phyloP scores from a whole-genome alignment of 2,888 invertebrate genomes.

The Charanyca ferruginea region DNA sequence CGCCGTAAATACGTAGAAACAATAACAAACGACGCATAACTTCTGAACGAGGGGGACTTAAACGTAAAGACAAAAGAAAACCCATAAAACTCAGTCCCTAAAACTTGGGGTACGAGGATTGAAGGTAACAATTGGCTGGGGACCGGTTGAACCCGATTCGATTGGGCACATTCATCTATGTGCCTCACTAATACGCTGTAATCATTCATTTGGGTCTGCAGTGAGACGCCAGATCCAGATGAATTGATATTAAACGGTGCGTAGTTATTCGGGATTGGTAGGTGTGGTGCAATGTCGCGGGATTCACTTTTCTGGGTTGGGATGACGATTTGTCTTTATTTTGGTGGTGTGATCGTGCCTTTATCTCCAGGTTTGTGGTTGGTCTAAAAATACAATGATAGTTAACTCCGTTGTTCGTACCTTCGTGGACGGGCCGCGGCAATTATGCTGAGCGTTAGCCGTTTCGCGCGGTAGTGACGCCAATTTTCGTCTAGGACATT shows the following conservation, averaged over 20 bases:
- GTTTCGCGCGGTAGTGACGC: too few species aligned
- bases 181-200: conserved; percentile 56
- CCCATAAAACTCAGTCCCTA: conserved; percentile 58
- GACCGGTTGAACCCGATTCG: conserved; percentile 58
- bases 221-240: conserved; percentile 56
- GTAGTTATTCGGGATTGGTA: conserved; percentile 18
- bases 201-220: conserved; percentile 62
- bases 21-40: conserved; percentile 58
- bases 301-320: conserved; percentile 3
- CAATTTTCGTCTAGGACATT: too few species aligned
- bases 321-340: too few species aligned
- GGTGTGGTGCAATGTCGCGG: conserved; percentile 1
- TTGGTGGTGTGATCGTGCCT: not conserved
- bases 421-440: too few species aligned
- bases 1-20: conserved; percentile 60
- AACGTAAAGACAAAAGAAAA: conserved; percentile 63
- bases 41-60: conserved; percentile 50
- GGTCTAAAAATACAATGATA: too few species aligned
- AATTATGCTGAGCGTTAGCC: too few species aligned
- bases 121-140: conserved; percentile 65
- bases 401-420: too few species aligned
- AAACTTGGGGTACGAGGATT: conserved; percentile 55
- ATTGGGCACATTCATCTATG: conserved; percentile 62
- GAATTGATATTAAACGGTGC: conserved; percentile 64
- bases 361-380: too few species aligned